Evolutionary conservation across 1,140 invertebrate species (phyloP).

Genomic region (Laupala kohalensis): DNA sequence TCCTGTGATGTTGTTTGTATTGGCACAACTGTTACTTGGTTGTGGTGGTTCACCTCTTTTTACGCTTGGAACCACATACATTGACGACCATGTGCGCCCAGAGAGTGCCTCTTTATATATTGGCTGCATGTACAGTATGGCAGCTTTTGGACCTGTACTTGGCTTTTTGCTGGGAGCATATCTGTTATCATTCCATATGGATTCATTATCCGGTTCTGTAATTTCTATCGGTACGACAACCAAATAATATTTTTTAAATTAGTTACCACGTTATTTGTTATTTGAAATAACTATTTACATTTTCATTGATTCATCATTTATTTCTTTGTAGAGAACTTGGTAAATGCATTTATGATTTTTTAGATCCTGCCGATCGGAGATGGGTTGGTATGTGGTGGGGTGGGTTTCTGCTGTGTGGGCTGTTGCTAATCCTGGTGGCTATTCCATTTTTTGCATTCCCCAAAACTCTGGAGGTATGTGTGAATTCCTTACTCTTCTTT

Average conservation of each 20-base stretch:
- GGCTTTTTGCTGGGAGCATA: conserved; percentile 85
- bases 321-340: not conserved
- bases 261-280: not conserved
- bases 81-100: conserved; percentile 74
- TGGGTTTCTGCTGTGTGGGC: conserved; percentile 70
- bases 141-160: conserved; percentile 81
- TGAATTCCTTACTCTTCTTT: too few species aligned
- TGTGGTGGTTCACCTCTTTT: conserved; percentile 80
- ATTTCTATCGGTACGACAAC: conserved; percentile 51
- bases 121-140: conserved; percentile 84
- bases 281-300: not conserved
- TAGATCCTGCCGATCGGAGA: conserved; percentile 63
- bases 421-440: conserved; percentile 65
- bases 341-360: conserved; percentile 13
- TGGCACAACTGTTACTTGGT: conserved; percentile 77
- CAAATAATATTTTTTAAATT: not conserved
- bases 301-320: conserved; percentile 1
- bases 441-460: conserved; percentile 82
- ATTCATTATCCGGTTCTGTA: conserved; percentile 54
- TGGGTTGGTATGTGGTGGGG: conserved; percentile 96
- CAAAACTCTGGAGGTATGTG: conserved; percentile 43
- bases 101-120: conserved; percentile 76
- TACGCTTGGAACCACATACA: conserved; percentile 76
- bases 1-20: conserved; percentile 70
- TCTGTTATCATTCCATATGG: conserved; percentile 79